A percentile compares a stretch with the other conserved stretches of the same genome.
These are phyloP conservation scores for Ptychodera flava DNA, from an alignment of 35 echinoderm and acorn worm species.

Conservation along the genomic window DNA sequence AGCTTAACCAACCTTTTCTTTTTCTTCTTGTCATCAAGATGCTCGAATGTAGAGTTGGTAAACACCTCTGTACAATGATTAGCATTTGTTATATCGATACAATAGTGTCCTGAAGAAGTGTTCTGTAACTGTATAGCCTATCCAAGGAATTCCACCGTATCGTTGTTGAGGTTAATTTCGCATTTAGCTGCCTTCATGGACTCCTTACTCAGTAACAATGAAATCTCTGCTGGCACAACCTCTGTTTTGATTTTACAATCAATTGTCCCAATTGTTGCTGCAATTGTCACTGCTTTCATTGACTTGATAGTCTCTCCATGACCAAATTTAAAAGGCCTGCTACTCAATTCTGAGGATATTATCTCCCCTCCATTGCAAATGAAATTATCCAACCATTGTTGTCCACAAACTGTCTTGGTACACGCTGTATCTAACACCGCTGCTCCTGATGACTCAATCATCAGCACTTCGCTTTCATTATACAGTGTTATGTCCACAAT, in stretches of 20 bases:
- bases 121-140: background rate
- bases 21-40: too few relatives aligned
- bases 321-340: slow-evolving; percentile 26
- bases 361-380: slow-evolving; percentile 14
- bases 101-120: too few relatives aligned
- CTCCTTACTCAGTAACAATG: slow-evolving; percentile 18
- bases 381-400: slow-evolving; percentile 13
- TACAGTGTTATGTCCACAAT: slow-evolving; percentile 13
- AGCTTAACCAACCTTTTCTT: too few relatives aligned
- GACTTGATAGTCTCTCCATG: background rate
- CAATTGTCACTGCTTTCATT: background rate
- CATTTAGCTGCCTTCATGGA: slow-evolving; percentile 15
- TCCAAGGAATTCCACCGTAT: slow-evolving; percentile 3
- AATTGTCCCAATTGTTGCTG: too few relatives aligned
- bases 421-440: slow-evolving; percentile 24
- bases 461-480: slow-evolving; percentile 13
- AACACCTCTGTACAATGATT: too few relatives aligned
- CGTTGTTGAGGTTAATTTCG: slow-evolving; percentile 11
- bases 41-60: too few relatives aligned
- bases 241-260: too few relatives aligned
- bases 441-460: background rate
- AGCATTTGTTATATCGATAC: too few relatives aligned
- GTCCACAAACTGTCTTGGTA: slow-evolving; percentile 16
- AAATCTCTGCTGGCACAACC: background rate
- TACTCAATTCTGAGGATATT: background rate